These are phyloP conservation scores for Trachelus iudaicus DNA, from an alignment of 2,888 invertebrate species.

Conservation along the genomic window DNA sequence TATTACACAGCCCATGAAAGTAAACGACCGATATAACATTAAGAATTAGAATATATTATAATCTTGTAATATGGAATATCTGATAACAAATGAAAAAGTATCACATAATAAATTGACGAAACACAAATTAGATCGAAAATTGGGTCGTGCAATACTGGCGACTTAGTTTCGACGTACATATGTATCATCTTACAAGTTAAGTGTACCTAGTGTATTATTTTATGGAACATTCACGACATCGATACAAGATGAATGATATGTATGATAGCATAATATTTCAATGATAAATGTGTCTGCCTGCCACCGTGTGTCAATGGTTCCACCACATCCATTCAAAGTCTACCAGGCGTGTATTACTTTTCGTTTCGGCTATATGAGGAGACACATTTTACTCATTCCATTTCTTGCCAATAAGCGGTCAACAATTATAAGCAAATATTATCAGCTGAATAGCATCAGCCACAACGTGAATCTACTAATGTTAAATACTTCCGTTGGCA, in stretches of 20 bases:
- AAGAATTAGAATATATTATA: not conserved
- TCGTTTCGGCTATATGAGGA: not conserved
- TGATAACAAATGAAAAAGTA: not conserved
- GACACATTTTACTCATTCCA: not conserved
- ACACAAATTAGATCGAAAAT: not conserved
- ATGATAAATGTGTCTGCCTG: not conserved
- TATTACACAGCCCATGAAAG: not conserved
- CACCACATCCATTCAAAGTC: constrained; percentile 14
- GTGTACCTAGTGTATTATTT: not conserved
- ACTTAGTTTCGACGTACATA: not conserved
- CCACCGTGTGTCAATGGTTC: constrained; percentile 1
- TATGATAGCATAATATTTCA: not conserved
- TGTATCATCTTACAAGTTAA: not conserved
- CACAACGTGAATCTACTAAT: not conserved
- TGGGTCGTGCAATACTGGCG: not conserved
- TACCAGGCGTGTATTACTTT: not conserved
- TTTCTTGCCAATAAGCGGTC: not conserved
- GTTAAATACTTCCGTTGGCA: too few relatives aligned
- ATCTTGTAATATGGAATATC: not conserved
- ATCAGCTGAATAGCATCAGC: not conserved
- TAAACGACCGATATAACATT: too few relatives aligned
- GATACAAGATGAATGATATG: not conserved
- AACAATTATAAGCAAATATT: not conserved
- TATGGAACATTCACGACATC: not conserved
- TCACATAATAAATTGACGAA: not conserved